Base-by-base conservation (phyloP, 2,113 vertebrate genomes). In the Trematomus loennbergii region DNA sequence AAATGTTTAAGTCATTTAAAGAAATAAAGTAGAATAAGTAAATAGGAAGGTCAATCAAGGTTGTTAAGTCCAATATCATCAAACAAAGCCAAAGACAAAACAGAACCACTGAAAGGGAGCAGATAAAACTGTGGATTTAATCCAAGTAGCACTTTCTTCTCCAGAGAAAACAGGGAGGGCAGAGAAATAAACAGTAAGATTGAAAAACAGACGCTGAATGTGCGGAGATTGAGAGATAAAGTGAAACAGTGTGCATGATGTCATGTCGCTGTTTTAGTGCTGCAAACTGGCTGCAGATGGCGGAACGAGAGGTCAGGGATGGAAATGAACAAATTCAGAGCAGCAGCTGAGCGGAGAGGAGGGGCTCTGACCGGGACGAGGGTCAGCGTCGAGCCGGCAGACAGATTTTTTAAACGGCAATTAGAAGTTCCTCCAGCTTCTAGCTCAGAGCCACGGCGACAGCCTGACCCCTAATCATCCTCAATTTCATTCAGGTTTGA, bases 381-480 rank as follows among this genome's bases (percentile, higher is more conserved):
- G 87, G 91, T 88, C 87, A 84, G 65, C 67, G 12, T 75, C 55
- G 74, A 77, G 62, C 48, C 57, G 73, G 54, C 83, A 73, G 53
- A 72, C 79, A 45, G 73, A 65, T 70, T 65, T 80, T 70, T 48
- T 54, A 89, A 89, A 78, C 75, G 80, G 79, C 70, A 87, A 91
- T 92, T 93, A 93, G 72, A 88, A 65, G 76, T 62, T 79, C 69
- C 76, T 81, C 2, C 81, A 78, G 82, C 73, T 76, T 64, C 68
- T 64, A 55, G 78, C 79, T 58, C 63, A 2, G 78, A 82, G 85
- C 79, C 75, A 9, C 2, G 53, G 60, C 16, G 54, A 70, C 20
- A n/a, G 64, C 81, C 72, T 87, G 92, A 94, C 93, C 92, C 48
- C 83, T 74, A 91, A 92, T 94, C 88, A 90, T 89, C 86, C 78